Evolutionary conservation across 2,888 invertebrate species (phyloP).

Genomic region (Mayetiola destructor): DNA sequence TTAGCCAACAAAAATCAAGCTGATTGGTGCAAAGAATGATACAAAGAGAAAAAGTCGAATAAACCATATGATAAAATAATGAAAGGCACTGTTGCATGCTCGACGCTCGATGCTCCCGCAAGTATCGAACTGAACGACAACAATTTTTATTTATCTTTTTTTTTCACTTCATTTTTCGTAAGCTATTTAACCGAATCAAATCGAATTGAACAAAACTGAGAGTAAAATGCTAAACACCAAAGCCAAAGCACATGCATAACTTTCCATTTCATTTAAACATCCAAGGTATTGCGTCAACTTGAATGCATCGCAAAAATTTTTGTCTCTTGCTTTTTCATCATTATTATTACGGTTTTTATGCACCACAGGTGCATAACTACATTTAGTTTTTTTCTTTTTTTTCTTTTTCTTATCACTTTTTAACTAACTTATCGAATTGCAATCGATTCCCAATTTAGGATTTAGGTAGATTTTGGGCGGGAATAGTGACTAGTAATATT

Average conservation of each 20-base stretch:
- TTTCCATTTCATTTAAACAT: slow-evolving; percentile 7
- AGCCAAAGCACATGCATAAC: background rate
- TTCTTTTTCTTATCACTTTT: background rate
- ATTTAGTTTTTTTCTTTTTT: background rate
- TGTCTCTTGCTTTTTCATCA: background rate
- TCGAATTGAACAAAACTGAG: background rate
- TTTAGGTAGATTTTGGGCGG: too few relatives aligned
- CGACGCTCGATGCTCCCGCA: background rate
- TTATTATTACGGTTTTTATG: background rate
- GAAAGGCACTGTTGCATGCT: background rate
- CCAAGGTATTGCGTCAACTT: slow-evolving; percentile 10
- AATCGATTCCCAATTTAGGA: too few relatives aligned
- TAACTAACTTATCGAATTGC: too few relatives aligned
- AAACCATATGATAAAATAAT: slow-evolving; percentile 1
- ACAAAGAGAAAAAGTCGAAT: background rate
- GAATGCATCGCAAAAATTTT: slow-evolving; percentile 6
- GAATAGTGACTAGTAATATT: too few relatives aligned
- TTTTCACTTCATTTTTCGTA: too few relatives aligned
- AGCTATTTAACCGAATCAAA: too few relatives aligned
- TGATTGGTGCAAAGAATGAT: background rate
- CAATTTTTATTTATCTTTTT: background rate
- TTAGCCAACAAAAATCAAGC: background rate
- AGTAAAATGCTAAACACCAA: background rate
- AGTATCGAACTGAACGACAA: background rate
- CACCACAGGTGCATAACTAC: too few relatives aligned